Evolutionary conservation across 2,888 invertebrate species (phyloP).

Genomic region (Drosophila rellima): DNA sequence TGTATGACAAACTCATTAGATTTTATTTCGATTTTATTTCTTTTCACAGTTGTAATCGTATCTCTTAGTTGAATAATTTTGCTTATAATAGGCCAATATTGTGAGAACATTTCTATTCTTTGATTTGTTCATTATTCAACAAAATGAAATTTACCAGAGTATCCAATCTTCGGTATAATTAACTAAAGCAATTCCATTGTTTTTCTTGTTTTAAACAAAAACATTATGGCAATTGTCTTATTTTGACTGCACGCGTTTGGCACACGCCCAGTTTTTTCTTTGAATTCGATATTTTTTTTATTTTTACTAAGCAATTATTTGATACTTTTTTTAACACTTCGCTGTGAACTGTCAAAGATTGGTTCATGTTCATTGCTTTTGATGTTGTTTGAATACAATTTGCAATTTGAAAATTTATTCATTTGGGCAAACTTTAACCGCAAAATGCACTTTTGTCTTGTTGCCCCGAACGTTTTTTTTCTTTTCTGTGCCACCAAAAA

Average conservation of each 20-base stretch:
- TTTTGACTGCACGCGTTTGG: constrained; percentile 44
- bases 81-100: no score
- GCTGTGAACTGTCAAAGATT: constrained; percentile 49
- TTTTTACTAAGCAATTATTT: constrained; percentile 40
- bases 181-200: neutral
- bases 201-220: neutral
- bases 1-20: neutral
- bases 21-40: no score
- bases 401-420: constrained; percentile 41
- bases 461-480: constrained; percentile 31
- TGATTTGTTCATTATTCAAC: no score
- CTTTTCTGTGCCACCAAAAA: constrained; percentile 46
- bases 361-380: constrained; percentile 34
- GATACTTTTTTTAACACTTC: constrained; percentile 52
- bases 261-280: constrained; percentile 48
- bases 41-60: no score
- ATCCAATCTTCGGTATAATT: neutral
- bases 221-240: constrained; percentile 42
- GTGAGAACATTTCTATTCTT: no score
- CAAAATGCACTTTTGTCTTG: constrained; percentile 67
- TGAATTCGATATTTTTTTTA: constrained; percentile 7
- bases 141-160: neutral
- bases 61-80: no score
- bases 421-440: constrained; percentile 56
- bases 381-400: constrained; percentile 35